Evolutionary conservation across 1,140 invertebrate species (phyloP), one percentile per base, ranked within the genome.

Genomic region (Stegodyphus dumicola): DNA sequence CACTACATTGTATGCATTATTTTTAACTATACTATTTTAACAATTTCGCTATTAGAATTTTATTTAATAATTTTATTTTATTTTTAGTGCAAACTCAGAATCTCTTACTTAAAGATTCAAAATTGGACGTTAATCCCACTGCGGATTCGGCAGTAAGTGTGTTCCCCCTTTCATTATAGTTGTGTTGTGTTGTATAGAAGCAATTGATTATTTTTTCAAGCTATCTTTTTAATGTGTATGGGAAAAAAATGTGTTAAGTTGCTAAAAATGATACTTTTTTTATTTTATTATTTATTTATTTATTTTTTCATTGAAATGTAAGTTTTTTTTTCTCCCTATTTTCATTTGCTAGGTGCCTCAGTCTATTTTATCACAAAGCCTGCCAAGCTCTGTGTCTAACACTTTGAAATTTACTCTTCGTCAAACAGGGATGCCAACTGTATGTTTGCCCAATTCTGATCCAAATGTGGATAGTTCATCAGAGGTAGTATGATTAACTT

Each of bases 401-500:
- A 87, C 87, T 13, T 75, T 87, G 18, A 86, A 85, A 51, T 87
- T 87, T 75, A 87, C 87, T 6, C 80, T 87, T 49, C 83, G 87
- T 17, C 87, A 87, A 70, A 87, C 87, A 54, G 87, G 87, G 52
- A 87, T 87, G 87, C 87, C 87, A 66, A 81, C 80, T 60, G 87
- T 76, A 2, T 79, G 85, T 53, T 65, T 86, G 67, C 77, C 85
- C 48, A 18, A 66, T 33, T 10, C 76, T 53, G 85, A 86, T 75
- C 51, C 65, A 49, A 56, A 53, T 54, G 52, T 53, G 18, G 77
- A 86, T 33, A 76, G 81, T 48, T 33, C 77, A 80, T 73, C 85
- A 54, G 73, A 86, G 77, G 85, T 86, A 76, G 69, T 53, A 3
- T 33, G 33, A 33, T 33, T 33, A 51, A 33, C 33, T 33, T 33